Conservation (phyloP, 2,113 vertebrate genomes). For the Coptodon bakossiorum region DNA sequence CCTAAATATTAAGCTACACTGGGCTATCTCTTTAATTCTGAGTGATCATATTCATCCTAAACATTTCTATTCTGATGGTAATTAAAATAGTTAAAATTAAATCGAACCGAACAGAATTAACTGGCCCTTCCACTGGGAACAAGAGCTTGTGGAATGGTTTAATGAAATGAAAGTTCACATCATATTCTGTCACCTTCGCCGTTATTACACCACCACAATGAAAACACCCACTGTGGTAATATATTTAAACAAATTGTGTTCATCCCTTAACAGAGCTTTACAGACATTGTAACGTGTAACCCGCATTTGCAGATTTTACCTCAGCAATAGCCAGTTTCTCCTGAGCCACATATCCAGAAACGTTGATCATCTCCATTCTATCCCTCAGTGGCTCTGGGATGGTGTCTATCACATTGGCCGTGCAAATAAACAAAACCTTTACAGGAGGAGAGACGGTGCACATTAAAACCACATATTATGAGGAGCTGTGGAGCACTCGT, state of each 20-base stretch:
- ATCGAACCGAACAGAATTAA: accelerated
- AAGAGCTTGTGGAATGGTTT: background rate
- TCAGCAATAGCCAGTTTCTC: constrained; percentile 96
- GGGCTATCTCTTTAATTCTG: background rate
- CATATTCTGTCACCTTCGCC: accelerated
- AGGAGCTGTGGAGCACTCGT: background rate
- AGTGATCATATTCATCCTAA: background rate
- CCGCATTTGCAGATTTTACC: constrained; percentile 57
- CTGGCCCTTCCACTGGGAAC: accelerated
- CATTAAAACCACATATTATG: background rate
- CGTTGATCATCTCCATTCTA: constrained; percentile 98
- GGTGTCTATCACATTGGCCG: constrained; percentile 90
- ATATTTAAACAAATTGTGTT: background rate
- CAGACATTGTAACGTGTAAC: background rate
- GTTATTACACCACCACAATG: background rate
- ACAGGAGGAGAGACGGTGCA: background rate
- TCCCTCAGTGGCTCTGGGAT: constrained; percentile 94
- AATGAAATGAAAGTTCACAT: background rate
- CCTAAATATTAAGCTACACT: background rate
- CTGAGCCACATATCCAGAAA: constrained; percentile 94
- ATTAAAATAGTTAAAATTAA: background rate
- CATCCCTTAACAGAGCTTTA: background rate
- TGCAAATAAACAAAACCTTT: constrained; percentile 96
- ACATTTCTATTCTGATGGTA: background rate
- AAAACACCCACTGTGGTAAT: background rate